Conservation (phyloP, 2,113 vertebrate species). For the Nyctibius bracteatus region DNA sequence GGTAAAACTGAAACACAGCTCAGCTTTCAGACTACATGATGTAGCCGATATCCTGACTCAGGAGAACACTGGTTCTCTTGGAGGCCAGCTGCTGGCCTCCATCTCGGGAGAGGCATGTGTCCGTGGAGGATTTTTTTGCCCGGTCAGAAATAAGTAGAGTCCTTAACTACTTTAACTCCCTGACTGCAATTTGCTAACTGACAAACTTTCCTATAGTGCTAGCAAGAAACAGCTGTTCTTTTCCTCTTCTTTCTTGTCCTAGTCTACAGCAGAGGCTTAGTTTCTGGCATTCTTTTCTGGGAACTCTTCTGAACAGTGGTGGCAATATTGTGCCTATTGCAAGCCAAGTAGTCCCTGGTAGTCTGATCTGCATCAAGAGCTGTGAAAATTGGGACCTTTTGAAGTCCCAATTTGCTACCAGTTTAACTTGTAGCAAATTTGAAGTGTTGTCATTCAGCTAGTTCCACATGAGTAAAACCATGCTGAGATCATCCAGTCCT, state of each 20-base stretch:
- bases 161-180: background rate
- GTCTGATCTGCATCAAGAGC: background rate
- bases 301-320: background rate
- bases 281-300: background rate
- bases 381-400: background rate
- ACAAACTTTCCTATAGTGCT: background rate
- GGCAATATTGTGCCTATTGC: background rate
- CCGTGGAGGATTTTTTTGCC: background rate
- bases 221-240: background rate
- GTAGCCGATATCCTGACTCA: background rate
- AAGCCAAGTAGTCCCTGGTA: background rate
- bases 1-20: background rate
- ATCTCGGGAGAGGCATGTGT: background rate
- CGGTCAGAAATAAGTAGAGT: background rate
- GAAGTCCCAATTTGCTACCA: background rate
- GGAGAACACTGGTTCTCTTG: background rate
- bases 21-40: background rate
- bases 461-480: background rate
- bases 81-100: background rate
- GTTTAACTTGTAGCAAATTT: background rate
- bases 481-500: background rate
- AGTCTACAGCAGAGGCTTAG: background rate
- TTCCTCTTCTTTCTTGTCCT: background rate
- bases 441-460: background rate
- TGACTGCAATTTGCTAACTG: background rate